Base-by-base conservation (phyloP, 2,888 invertebrate species). In the Lordiphosa fenestrarum region DNA sequence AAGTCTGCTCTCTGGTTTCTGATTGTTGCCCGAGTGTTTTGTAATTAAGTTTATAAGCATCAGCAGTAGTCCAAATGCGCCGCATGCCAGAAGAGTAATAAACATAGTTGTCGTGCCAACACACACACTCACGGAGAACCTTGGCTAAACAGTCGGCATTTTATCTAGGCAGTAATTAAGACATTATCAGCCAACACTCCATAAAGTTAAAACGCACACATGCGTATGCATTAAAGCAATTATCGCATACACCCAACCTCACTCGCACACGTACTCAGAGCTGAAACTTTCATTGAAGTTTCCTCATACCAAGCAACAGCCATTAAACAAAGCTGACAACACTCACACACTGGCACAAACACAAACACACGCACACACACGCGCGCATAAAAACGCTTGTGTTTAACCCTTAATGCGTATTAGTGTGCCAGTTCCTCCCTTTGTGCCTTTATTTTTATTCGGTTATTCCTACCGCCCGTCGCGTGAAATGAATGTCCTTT, bases 161-260 rank as follows among this genome's bases (percentile, higher is more conserved):
- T 80, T 83, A 80, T 80, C 83, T 76, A 71, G 74, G 68, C 74
- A 72, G 77, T 83, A 80, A 80, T 80, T 83, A 83, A 80, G 80
- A 80, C 83, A 80, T 80, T 80, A 80, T 83, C 80, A 80, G 74
- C 72, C 80, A 74, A 80, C 78, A 80, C 80, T 83, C 80, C 81
- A 80, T 83, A 80, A 80, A 80, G 83, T 80, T 83, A 80, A 80
- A 80, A 76, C 73, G 72, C 72, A 83, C 83, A 80, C 78, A 74
- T 76, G 80, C 80, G 80, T 77, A 81, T 51, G 68, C 69, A 82
- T 82, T 77, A 81, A 77, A 78, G 80, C 83, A 82, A 82, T 82
- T 78, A 78, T 78, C 83, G 57, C 83, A 68, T 58, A 68, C 61
- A 72, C 49, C 40, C 30, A 50, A 30, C 47, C 47, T 40, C 37